Evolutionary conservation across 2,797 vertebrate species (phyloP).

Genomic region (Rhinichthys osculus): DNA sequence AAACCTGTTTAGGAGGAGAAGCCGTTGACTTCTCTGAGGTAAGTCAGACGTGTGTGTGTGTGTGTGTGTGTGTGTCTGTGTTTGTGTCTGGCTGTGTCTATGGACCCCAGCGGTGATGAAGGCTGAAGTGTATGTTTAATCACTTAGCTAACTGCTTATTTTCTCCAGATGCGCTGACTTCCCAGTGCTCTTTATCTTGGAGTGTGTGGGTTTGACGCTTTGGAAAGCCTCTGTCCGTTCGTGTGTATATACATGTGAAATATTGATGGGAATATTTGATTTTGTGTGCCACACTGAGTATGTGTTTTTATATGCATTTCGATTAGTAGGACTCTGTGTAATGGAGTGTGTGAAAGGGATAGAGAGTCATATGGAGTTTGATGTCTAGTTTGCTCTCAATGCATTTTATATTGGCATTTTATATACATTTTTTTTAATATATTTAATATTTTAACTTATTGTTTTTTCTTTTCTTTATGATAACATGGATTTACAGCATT

Average conservation of each 20-base stretch:
- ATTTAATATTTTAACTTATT: not conserved
- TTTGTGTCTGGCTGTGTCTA: conserved; percentile 67
- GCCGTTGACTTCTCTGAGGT: not conserved
- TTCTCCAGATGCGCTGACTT: conserved; percentile 72
- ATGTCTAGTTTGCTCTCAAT: not conserved
- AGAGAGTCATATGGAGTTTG: not conserved
- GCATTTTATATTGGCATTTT: not conserved
- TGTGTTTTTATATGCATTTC: conserved; percentile 17
- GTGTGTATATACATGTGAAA: conserved; percentile 4
- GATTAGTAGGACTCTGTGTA: conserved; percentile 23
- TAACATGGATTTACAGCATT: not conserved
- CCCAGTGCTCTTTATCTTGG: conserved; percentile 73
- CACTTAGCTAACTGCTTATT: conserved; percentile 84
- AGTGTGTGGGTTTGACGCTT: conserved; percentile 47
- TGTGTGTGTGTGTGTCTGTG: conserved; percentile 45
- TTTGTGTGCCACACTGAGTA: conserved; percentile 5
- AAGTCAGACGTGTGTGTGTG: not conserved
- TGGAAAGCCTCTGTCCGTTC: conserved; percentile 29
- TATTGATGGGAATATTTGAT: conserved; percentile 4
- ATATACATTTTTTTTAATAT: no score
- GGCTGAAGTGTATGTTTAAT: conserved; percentile 80
- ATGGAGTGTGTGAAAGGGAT: conserved; percentile 6
- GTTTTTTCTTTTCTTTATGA: not conserved
- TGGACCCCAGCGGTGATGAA: conserved; percentile 74
- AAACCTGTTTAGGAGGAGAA: not conserved